A percentile compares a stretch with the other conserved stretches of the same genome.
These are phyloP conservation scores for Thysanoteuthis rhombus DNA, from an alignment of 2,888 invertebrate species.

Conservation along the genomic window DNA sequence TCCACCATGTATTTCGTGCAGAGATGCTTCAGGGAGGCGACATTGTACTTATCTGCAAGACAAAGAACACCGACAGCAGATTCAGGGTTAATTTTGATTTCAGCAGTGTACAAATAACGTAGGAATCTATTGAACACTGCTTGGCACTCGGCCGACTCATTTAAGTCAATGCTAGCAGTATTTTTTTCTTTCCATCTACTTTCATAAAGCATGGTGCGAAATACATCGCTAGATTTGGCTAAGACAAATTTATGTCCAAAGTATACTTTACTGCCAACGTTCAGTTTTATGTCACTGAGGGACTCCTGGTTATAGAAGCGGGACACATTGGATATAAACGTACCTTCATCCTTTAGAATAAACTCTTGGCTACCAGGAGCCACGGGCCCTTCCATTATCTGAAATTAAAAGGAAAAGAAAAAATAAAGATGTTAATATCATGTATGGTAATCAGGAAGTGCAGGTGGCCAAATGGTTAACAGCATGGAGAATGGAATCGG, in stretches of 20 bases:
- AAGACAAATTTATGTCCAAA: conserved; percentile 66
- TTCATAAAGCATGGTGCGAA: conserved; percentile 66
- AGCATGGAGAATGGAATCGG: too few species aligned
- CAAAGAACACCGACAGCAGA: conserved; percentile 66
- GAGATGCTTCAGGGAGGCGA: conserved; percentile 62
- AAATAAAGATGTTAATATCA: background rate
- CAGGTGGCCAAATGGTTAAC: too few species aligned
- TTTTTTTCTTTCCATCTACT: conserved; percentile 58
- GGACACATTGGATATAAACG: conserved; percentile 64
- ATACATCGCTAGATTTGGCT: conserved; percentile 67
- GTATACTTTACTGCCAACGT: conserved; percentile 55
- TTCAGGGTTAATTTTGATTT: conserved; percentile 59
- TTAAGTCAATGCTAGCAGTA: conserved; percentile 58
- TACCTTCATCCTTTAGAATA: conserved; percentile 59
- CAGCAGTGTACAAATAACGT: conserved; percentile 66
- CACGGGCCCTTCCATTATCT: conserved; percentile 24
- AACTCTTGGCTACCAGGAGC: conserved; percentile 30
- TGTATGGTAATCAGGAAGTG: too few species aligned
- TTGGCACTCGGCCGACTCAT: conserved; percentile 64
- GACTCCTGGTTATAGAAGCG: conserved; percentile 64
- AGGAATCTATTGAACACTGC: conserved; percentile 64
- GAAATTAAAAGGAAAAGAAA: background rate
- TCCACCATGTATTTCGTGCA: conserved; percentile 66
- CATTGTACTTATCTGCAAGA: conserved; percentile 68
- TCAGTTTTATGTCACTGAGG: conserved; percentile 63